A percentile compares a stretch with the other conserved stretches of the same genome.
These are phyloP conservation scores for Dunckerocampus dactyliophorus DNA, from an alignment of 2,113 vertebrate genomes.

Conservation along the genomic window DNA sequence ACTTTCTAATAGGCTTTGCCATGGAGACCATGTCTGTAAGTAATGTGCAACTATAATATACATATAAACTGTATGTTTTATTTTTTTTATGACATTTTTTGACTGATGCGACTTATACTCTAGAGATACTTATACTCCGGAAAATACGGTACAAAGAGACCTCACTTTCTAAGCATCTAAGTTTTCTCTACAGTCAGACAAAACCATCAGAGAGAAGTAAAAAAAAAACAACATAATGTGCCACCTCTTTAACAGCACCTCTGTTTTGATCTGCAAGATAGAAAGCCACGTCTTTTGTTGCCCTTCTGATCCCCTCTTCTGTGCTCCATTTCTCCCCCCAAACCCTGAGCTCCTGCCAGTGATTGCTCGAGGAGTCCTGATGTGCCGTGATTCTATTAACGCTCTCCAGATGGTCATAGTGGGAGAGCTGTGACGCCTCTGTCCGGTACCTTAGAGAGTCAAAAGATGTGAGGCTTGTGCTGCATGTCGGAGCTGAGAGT, in stretches of 20 bases:
- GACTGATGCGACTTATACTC: no score
- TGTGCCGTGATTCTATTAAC: constrained; percentile 60
- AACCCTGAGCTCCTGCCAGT: constrained; percentile 45
- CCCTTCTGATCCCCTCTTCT: constrained; percentile 13
- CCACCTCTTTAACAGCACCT: constrained; percentile 25
- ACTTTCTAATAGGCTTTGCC: no score
- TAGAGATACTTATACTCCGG: background rate
- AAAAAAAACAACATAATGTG: background rate
- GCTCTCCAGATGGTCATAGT: constrained; percentile 63
- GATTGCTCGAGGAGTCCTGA: constrained; percentile 48
- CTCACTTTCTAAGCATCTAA: constrained; percentile 38
- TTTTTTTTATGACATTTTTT: no score
- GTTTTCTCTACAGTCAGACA: constrained; percentile 16
- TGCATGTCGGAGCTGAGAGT: constrained; percentile 21
- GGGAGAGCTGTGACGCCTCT: constrained; percentile 48
- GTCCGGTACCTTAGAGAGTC: constrained; percentile 29
- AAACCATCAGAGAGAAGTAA: background rate
- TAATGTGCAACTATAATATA: no score
- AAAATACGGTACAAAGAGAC: constrained; percentile 8
- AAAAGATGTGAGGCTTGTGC: constrained; percentile 12
- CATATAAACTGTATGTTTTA: no score
- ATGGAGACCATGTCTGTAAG: no score
- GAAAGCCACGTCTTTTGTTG: constrained; percentile 8
- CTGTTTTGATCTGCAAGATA: constrained; percentile 23
- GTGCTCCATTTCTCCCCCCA: constrained; percentile 26